Base-by-base conservation (phyloP, 2,113 vertebrate species). In the Gopherus flavomarginatus region DNA sequence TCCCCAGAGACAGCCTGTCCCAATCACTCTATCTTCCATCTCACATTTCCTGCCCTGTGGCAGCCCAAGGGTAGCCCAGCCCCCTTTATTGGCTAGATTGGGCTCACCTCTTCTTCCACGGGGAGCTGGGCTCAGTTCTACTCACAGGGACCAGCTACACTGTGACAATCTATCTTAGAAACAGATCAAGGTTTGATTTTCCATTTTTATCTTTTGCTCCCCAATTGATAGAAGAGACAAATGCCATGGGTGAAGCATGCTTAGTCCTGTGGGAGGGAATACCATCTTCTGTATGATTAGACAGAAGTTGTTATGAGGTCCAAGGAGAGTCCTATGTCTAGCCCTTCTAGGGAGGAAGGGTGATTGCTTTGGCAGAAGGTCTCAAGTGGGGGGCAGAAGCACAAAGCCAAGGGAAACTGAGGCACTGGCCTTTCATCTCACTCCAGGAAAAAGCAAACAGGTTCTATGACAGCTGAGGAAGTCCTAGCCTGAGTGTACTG, bases 101-200 rank as follows among this genome's bases (percentile, higher is more conserved):
- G 62, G 31, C 31, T 69, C 35, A 16, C 7, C 62, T 17, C 62
- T 31, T 69, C 62, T n/a, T n/a, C 31, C 62, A 19, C 16, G n/a
- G 62, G 16, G 16, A 69, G 62, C 14, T 69, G 35, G 35, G 14
- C 62, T 35, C 62, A 69, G 62, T 69, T 69, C 62, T n/a, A 17
- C 35, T 65, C 31, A 35, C 14, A n/a, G 16, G 14, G 62, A 69
- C 35, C 31, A 69, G 62, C 6, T n/a, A 69, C 16, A 35, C 35
- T n/a, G 31, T 19, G 31, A 35, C 35, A 69, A n/a, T n/a, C 31
- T n/a, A 57, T 26, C 24, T 49, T 52, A 44, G 1, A 0, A 42
- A 82, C 0, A 72, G 13, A 7, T 29, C 38, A 0, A 27, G 22
- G 10, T 6, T 0, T 5, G 26, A 19, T 2, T 49, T 7, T 11